These are phyloP conservation scores for Cryptoprocta ferox DNA, from an alignment of 2,797 vertebrate species.

Conservation along the genomic window DNA sequence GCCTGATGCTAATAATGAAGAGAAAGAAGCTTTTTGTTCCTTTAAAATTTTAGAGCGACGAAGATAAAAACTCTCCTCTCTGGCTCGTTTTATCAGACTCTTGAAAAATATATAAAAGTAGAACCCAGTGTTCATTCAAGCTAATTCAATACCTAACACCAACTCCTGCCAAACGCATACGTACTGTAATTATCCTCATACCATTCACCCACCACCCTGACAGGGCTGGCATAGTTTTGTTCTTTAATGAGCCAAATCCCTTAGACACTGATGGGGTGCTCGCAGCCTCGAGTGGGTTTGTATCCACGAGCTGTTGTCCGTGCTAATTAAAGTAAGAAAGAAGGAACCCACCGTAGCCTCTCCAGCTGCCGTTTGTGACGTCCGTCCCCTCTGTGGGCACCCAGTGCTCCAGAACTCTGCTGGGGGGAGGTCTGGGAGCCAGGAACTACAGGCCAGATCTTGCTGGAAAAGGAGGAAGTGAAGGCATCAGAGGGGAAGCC, in stretches of 20 bases:
- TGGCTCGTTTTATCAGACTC: neutral
- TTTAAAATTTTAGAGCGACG: neutral
- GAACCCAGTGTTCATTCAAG: neutral
- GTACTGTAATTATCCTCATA: neutral
- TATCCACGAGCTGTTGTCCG: neutral
- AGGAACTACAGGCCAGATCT: neutral
- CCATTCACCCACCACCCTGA: neutral
- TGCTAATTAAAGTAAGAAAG: neutral
- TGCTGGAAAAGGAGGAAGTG: too few species aligned
- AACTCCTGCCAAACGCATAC: neutral
- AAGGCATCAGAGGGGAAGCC: neutral
- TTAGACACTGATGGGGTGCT: accelerated
- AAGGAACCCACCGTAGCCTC: neutral
- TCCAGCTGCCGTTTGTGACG: too few species aligned
- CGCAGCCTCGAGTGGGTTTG: neutral
- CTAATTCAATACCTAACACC: neutral
- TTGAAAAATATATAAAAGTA: neutral
- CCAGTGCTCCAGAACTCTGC: neutral
- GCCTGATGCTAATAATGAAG: neutral
- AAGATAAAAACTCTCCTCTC: neutral
- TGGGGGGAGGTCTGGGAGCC: neutral
- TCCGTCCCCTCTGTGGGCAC: accelerated
- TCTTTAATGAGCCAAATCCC: neutral
- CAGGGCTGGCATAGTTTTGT: neutral
- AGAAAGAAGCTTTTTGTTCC: neutral